Evolutionary conservation across 2,113 vertebrate genomes (phyloP), one percentile per base, ranked within the genome.

Genomic region (Struthidea cinerea): DNA sequence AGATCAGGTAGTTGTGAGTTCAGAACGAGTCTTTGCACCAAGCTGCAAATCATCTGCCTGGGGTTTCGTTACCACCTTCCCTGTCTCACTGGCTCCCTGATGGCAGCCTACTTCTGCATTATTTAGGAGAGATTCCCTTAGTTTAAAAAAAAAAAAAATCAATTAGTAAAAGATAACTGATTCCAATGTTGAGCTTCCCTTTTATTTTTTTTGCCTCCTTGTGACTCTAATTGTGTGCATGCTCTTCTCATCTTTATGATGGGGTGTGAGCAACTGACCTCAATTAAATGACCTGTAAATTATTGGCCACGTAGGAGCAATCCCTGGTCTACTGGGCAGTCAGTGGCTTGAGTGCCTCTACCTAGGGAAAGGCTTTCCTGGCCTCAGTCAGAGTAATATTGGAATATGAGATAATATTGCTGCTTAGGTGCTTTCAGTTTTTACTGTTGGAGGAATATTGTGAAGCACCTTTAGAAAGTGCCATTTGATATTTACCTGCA

Each of bases 221-320:
- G 21, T 88, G 39, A 63, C 35, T 89, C 33, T 86, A 69, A 70
- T 78, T 64, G 33, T 4, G 5, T 90, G 64, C 10, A 11, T 44
- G 35, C 19, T 91, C 3, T 1, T 89, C 37, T 81, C 4, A 0
- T 79, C 68, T 78, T 88, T 78, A 49, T 78, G 83, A 70, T 68
- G 44, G 57, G 71, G 56, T 92, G 64, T 49, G 82, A 67, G 47
- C 69, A 84, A 21, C 52, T 89, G 88, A 68, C 93, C 90, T 93
- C 82, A 7, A 89, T 90, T 92, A 96, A 95, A 90, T 84, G 90
- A 92, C 69, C 73, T 95, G 73, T 93, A 74, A 96, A 86, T 93
- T 96, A 95, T 76, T 93, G 77, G 93, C 92, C 92, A 87, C 89
- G 55, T 14, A 87, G 93, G 96, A 96, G 83, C 83, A 94, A 81